Conservation (phyloP, 2,113 vertebrate genomes). For the Aegotheles bennettii region DNA sequence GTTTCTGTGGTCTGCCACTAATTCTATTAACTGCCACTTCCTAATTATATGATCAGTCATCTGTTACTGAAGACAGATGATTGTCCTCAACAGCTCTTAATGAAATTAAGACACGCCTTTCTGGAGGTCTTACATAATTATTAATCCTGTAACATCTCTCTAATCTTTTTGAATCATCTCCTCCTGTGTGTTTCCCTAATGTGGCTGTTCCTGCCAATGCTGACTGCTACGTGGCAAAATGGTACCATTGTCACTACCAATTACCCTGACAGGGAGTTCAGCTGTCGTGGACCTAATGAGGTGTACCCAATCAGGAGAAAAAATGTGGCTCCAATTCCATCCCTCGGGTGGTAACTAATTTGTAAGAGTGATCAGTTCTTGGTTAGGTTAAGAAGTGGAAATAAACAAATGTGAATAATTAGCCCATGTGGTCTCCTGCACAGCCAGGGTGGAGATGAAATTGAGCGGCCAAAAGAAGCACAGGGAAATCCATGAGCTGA, state of each 20-base stretch:
- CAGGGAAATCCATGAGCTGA: not conserved
- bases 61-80: not conserved
- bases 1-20: not conserved
- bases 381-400: not conserved
- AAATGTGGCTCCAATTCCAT: not conserved
- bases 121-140: not conserved
- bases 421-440: not conserved
- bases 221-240: not conserved
- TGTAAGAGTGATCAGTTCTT: not conserved
- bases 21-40: not conserved
- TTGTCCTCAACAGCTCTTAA: not conserved
- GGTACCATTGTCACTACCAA: not conserved
- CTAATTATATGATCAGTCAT: not conserved
- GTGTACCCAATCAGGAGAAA: slow-evolving; percentile 7
- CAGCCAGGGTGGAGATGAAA: not conserved
- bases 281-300: slow-evolving; percentile 30
- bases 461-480: not conserved
- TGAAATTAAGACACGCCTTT: not conserved
- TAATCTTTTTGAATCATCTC: not conserved
- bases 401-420: not conserved
- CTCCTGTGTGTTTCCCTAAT: not conserved
- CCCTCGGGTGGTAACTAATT: not conserved
- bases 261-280: slow-evolving; percentile 4
- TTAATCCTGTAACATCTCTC: not conserved
- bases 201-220: not conserved